A percentile compares a stretch with the other conserved stretches of the same genome.
These are phyloP conservation scores for Oncorhynchus tshawytscha DNA, from an alignment of 2,113 vertebrate genomes.

Conservation along the genomic window DNA sequence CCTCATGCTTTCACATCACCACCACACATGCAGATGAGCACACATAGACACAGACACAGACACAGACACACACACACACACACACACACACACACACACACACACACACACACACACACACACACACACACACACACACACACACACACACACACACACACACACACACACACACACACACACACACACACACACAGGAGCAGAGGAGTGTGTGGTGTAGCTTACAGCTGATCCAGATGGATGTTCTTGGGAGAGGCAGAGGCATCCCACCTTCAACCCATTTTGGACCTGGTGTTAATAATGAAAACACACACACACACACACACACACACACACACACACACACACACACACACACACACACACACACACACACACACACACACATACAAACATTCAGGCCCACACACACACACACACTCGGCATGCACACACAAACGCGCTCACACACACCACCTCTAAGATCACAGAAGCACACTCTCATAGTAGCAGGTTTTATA, in stretches of 20 bases:
- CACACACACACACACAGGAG: too few relatives aligned
- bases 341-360: background rate
- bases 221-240: conserved; percentile 59
- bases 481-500: conserved; percentile 81
- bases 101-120: too few relatives aligned
- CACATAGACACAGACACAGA: too few relatives aligned
- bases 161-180: too few relatives aligned
- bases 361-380: conserved; percentile 22
- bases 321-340: conserved; percentile 32
- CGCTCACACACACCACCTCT: conserved; percentile 24
- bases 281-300: conserved; percentile 70
- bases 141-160: too few relatives aligned
- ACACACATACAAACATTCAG: conserved; percentile 33
- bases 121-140: too few relatives aligned
- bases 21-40: conserved; percentile 24
- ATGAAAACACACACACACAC: conserved; percentile 23
- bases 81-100: too few relatives aligned
- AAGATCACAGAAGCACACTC: conserved; percentile 62
- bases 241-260: conserved; percentile 61
- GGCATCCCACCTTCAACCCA: conserved; percentile 71
- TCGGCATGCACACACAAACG: conserved; percentile 9
- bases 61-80: too few relatives aligned
- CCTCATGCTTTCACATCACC: conserved; percentile 70
- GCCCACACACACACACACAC: background rate
- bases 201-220: background rate